A percentile compares a stretch with the other conserved stretches of the same genome.
Conservation (phyloP, 2,113 vertebrate genomes). For the Mastomys coucha region DNA sequence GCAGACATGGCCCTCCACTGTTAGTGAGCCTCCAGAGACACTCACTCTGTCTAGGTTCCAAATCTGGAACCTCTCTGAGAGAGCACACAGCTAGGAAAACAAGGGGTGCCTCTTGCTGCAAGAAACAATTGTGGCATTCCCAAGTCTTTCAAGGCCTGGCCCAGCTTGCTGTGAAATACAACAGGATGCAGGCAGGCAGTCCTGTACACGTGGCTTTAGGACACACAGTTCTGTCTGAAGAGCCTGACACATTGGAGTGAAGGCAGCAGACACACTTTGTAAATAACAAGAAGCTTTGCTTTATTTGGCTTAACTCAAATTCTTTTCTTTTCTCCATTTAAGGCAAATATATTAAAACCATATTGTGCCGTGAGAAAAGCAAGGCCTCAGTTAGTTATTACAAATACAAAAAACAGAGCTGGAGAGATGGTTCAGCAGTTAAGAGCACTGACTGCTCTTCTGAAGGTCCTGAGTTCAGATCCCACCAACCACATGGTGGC, state of each 20-base stretch:
- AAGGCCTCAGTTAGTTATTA: background rate
- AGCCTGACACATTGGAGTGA: background rate
- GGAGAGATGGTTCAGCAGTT: too few species aligned
- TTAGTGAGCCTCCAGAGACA: background rate
- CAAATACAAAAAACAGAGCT: background rate
- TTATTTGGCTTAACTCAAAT: background rate
- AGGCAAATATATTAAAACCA: background rate
- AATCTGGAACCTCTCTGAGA: rapidly evolving
- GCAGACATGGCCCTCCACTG: background rate
- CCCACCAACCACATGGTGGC: too few species aligned
- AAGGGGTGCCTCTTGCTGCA: too few species aligned
- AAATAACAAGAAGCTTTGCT: background rate
- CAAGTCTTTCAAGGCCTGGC: background rate
- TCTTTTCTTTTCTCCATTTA: background rate
- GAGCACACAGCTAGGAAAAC: background rate
- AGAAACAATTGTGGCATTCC: background rate
- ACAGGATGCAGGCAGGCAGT: background rate
- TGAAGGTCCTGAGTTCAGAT: too few species aligned
- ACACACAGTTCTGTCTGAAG: background rate
- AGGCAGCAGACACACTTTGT: rapidly evolving
- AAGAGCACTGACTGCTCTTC: too few species aligned
- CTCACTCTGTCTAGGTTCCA: background rate
- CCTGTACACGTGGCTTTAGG: background rate
- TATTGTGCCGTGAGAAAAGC: background rate
- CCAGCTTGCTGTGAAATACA: background rate